Percentiles rank a stretch among this genome's conserved stretches.
Evolutionary conservation across 1,140 invertebrate species (phyloP).

Genomic region (Drosophila pallidifrons): DNA sequence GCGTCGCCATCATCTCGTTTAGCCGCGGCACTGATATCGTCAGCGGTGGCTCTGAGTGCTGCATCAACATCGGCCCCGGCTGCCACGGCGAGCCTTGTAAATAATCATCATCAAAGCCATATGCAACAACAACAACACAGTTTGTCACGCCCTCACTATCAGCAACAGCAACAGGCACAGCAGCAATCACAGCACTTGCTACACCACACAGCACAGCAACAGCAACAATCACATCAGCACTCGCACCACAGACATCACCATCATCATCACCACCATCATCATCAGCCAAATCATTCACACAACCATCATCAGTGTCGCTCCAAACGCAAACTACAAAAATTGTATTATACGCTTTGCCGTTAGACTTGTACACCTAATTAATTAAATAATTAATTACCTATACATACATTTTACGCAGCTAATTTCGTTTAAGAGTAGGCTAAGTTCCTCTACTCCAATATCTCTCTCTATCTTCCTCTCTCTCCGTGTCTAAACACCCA

Average conservation of each 20-base stretch:
- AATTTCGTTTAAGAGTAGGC: constrained; percentile 61
- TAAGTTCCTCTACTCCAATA: constrained; percentile 28
- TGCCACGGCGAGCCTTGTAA: constrained; percentile 73
- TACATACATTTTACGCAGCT: constrained; percentile 55
- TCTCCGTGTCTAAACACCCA: constrained; percentile 1
- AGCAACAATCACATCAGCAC: constrained; percentile 62
- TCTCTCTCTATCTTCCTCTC: constrained; percentile 19
- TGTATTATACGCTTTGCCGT: constrained; percentile 84
- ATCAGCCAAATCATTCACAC: constrained; percentile 52
- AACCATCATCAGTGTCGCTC: constrained; percentile 80
- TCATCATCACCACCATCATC: constrained; percentile 60
- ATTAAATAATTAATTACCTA: constrained; percentile 40
- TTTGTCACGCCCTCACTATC: constrained; percentile 16
- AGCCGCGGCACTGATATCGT: constrained; percentile 73
- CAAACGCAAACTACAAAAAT: constrained; percentile 84
- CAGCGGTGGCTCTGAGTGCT: constrained; percentile 71
- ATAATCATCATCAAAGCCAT: constrained; percentile 81
- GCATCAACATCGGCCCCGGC: constrained; percentile 52
- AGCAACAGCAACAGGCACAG: constrained; percentile 19
- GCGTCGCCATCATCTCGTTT: constrained; percentile 63
- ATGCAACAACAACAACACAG: constrained; percentile 51
- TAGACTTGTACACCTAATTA: constrained; percentile 69
- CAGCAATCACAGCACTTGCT: constrained; percentile 63
- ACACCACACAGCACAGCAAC: constrained; percentile 11
- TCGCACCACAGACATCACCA: constrained; percentile 71